Conservation (phyloP, 2,888 invertebrate genomes). For the Acleris literana region DNA sequence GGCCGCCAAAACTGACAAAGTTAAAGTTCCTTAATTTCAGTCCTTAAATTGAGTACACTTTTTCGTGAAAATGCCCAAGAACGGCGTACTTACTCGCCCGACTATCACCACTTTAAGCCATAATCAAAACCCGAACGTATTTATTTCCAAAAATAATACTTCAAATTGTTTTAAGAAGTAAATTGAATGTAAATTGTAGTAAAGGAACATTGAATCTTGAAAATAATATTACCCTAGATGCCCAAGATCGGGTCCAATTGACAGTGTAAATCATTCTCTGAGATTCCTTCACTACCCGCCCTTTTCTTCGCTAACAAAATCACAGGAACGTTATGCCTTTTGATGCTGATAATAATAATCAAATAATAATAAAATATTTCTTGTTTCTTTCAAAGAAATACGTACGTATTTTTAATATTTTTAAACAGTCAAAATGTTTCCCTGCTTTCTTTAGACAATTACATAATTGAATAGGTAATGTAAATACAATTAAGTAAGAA, state of each 20-base stretch:
- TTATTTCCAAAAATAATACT: background rate
- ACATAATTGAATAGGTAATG: no score
- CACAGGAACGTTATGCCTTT: conserved; percentile 1
- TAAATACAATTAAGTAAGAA: no score
- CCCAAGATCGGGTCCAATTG: conserved; percentile 1
- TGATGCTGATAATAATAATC: background rate
- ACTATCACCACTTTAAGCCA: no score
- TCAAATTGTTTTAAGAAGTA: background rate
- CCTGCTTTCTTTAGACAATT: background rate
- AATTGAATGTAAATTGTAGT: conserved; percentile 8
- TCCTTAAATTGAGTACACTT: no score
- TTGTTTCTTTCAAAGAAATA: no score
- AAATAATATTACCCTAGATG: background rate
- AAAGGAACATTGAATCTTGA: conserved; percentile 8
- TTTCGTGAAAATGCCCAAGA: no score
- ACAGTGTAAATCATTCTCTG: conserved; percentile 12
- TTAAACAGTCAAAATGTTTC: background rate
- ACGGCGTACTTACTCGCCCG: no score
- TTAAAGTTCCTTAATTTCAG: no score
- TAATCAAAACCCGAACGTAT: no score
- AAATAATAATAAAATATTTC: background rate
- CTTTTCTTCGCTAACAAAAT: conserved; percentile 4
- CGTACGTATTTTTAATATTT: no score
- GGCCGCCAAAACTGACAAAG: no score
- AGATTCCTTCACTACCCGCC: conserved; percentile 2